Percentiles rank a stretch among this genome's conserved stretches.
Evolutionary conservation across 2,888 invertebrate species (phyloP).

Genomic region (Eucera pruinosa): DNA sequence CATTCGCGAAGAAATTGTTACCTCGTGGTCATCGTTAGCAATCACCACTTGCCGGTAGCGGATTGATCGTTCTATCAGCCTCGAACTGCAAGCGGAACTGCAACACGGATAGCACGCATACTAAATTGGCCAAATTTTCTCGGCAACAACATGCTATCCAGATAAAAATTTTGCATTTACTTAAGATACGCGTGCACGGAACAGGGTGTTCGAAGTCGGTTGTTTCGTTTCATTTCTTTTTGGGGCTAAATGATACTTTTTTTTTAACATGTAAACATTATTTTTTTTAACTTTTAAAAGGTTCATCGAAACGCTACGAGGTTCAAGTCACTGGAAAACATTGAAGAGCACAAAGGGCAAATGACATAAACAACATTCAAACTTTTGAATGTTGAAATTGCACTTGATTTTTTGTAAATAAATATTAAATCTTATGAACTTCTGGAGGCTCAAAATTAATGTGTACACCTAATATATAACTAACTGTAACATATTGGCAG

Average conservation of each 20-base stretch:
- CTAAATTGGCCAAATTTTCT: slow-evolving; percentile 26
- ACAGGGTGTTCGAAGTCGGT: not conserved
- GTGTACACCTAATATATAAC: too few relatives aligned
- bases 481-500: not conserved
- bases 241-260: too few relatives aligned
- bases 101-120: slow-evolving; percentile 14
- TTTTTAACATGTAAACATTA: too few relatives aligned
- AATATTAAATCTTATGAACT: too few relatives aligned
- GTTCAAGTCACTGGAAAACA: too few relatives aligned
- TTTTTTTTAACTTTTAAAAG: too few relatives aligned
- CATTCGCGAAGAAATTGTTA: slow-evolving; percentile 70
- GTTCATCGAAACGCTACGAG: too few relatives aligned
- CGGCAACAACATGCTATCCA: not conserved
- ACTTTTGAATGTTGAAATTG: too few relatives aligned
- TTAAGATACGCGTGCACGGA: not conserved
- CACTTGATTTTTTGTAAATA: too few relatives aligned
- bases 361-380: too few relatives aligned
- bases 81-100: slow-evolving; percentile 19
- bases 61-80: slow-evolving; percentile 46
- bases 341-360: too few relatives aligned
- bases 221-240: not conserved
- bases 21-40: slow-evolving; percentile 50
- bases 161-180: slow-evolving; percentile 7
- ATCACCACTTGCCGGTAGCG: slow-evolving; percentile 33
- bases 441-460: too few relatives aligned